Evolutionary conservation across 1,140 invertebrate genomes (phyloP).

Genomic region (Drosophila subobscura): DNA sequence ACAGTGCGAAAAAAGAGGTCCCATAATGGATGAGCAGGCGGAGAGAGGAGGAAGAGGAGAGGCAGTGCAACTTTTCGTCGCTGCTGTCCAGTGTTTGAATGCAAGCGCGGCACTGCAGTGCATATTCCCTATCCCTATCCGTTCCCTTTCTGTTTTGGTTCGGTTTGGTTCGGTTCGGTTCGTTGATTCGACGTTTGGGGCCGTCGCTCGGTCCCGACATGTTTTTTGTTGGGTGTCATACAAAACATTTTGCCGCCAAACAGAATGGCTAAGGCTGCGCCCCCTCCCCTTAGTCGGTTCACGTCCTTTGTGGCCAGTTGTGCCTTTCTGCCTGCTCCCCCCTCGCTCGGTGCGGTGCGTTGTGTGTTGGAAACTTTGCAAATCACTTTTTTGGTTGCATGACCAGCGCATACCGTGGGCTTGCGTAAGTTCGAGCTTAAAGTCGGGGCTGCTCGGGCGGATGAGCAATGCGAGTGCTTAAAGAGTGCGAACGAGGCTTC

Average conservation of each 20-base stretch:
- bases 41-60: no score
- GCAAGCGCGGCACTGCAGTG: conserved; percentile 62
- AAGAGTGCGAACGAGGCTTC: conserved; percentile 12
- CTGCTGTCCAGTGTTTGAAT: conserved; percentile 48
- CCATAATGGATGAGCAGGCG: conserved; percentile 40
- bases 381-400: conserved; percentile 81
- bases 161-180: conserved; percentile 56
- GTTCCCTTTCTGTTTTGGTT: conserved; percentile 36
- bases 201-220: conserved; percentile 50
- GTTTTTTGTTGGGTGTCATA: conserved; percentile 71
- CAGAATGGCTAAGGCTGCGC: conserved; percentile 71
- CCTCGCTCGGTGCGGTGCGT: not conserved
- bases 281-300: not conserved
- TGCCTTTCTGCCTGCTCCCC: conserved; percentile 6
- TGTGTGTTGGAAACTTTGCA: conserved; percentile 70
- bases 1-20: conserved; percentile 54
- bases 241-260: conserved; percentile 82
- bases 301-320: conserved; percentile 45
- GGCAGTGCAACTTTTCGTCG: not conserved
- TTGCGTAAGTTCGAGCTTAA: conserved; percentile 73
- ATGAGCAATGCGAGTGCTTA: conserved; percentile 56
- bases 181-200: conserved; percentile 59
- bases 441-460: conserved; percentile 46
- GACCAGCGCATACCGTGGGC: conserved; percentile 69
- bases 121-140: conserved; percentile 7